Evolutionary conservation across 2,888 invertebrate genomes (phyloP), one percentile per base, ranked within the genome.

Genomic region (Mycalesis mineus): DNA sequence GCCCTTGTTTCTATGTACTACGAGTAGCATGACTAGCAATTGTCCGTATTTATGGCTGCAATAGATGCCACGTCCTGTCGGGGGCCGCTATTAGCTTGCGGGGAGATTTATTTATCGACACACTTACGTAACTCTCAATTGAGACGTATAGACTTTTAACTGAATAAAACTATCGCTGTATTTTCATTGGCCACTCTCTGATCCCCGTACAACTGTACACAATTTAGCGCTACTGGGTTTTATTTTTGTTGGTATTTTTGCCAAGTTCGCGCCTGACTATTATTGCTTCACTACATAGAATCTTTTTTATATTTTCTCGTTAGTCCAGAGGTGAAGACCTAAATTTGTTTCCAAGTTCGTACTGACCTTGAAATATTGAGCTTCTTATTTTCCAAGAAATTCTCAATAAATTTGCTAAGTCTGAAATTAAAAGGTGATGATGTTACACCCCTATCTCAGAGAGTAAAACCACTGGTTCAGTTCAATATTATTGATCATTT

Each of bases 21-120:
- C 22, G 5, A 4, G 11, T 7, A 9, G 5, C 36, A 4, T 22
- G 37, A 37, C n/a, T n/a, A n/a, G n/a, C 49, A 49, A 50, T 50
- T 50, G 49, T 9, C 4, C 39, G 28, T 50, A 50, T 50, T 50
- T 50, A 39, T 50, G 49, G 49, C 1, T 17, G 49, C 49, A 50
- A 50, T 39, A 50, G 49, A 50, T 22, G 39, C 49, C 49, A 14
- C 39, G 49, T 50, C 49, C 39, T 28, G 49, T 22, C 22, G 22
- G 39, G 28, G 22, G 39, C 37, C 28, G 13, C 28, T 39, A 50
- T 39, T 50, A 49, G 39, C 49, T 50, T 50, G 17, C 39, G 13
- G 37, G 17, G 49, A 50, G 39, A 50, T 50, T 50, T 49, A 49
- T 49, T 11, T 49, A 49, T 49, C 49, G 49, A 47, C 37, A 37